These are phyloP conservation scores for Mustela nigripes DNA, from an alignment of 2,113 vertebrate genomes.

Conservation along the genomic window DNA sequence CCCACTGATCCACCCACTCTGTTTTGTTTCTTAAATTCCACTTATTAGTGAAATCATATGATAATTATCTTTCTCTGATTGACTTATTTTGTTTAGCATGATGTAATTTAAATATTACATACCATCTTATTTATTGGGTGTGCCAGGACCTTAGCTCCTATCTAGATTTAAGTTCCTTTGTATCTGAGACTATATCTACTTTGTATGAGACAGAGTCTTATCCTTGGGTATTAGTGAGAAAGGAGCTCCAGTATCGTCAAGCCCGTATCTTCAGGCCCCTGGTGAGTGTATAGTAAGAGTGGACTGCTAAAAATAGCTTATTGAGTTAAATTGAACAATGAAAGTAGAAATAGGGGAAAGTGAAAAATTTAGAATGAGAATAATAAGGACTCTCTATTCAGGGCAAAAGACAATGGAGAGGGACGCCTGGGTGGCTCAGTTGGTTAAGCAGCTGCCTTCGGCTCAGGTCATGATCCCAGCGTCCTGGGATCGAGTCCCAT, in stretches of 20 bases:
- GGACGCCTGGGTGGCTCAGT: no score
- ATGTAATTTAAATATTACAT: slow-evolving; percentile 36
- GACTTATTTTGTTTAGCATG: no score
- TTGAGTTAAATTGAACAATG: slow-evolving; percentile 28
- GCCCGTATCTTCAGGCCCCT: not conserved
- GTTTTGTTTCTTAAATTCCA: no score
- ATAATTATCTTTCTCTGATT: no score
- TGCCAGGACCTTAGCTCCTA: not conserved
- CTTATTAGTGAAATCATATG: no score
- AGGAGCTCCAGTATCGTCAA: not conserved
- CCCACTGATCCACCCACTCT: no score
- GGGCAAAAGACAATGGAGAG: not conserved
- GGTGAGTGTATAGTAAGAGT: not conserved
- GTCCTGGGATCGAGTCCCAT: no score
- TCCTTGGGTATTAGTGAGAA: slow-evolving; percentile 15
- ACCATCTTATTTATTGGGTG: slow-evolving; percentile 14
- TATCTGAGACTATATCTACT: not conserved
- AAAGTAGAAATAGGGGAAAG: slow-evolving; percentile 11
- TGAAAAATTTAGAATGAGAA: not conserved
- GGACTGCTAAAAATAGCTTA: not conserved
- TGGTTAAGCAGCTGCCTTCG: no score
- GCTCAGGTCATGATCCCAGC: no score
- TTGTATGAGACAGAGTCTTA: slow-evolving; percentile 16
- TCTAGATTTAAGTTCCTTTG: slow-evolving; percentile 52
- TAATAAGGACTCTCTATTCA: not conserved